Evolutionary conservation across 2,888 invertebrate species (phyloP).

Genomic region (Latrodectus hesperus): DNA sequence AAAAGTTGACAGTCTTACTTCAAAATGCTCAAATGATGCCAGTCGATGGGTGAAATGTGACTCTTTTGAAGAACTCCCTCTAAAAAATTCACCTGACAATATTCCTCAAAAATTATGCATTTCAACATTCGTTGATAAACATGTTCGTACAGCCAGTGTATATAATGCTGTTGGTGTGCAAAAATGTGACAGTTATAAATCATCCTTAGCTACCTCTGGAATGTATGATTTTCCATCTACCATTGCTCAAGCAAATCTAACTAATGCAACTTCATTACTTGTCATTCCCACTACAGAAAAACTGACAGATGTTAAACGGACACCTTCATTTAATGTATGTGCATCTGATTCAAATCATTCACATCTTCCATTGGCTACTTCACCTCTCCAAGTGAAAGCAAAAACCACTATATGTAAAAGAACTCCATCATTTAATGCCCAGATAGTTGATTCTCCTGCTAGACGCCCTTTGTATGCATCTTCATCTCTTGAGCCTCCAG

Average conservation of each 20-base stretch:
- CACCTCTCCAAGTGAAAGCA: not conserved
- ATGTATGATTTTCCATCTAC: not conserved
- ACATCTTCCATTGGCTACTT: not conserved
- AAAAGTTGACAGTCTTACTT: constrained; percentile 34
- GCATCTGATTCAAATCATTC: not conserved
- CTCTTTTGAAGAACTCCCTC: constrained; percentile 54
- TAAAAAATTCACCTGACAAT: constrained; percentile 33
- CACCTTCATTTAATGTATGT: constrained; percentile 21
- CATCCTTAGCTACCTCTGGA: constrained; percentile 1
- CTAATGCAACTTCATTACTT: not conserved
- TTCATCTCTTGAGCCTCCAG: constrained; percentile 32
- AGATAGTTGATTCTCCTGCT: not conserved
- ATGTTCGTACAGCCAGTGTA: constrained; percentile 62
- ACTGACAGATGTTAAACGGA: constrained; percentile 6
- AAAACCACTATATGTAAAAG: not conserved
- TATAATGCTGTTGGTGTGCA: constrained; percentile 31
- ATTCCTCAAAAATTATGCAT: constrained; percentile 56
- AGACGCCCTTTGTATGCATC: not conserved
- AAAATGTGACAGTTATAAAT: not conserved
- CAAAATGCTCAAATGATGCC: constrained; percentile 24
- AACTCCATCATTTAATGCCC: constrained; percentile 11
- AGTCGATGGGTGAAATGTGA: constrained; percentile 51
- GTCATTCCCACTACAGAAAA: not conserved
- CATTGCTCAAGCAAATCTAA: not conserved
- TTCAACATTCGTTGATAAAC: constrained; percentile 54